Percentiles rank a stretch among this genome's conserved stretches.
Evolutionary conservation across 2,113 vertebrate genomes (phyloP).

Genomic region (Megaceryle maxima): DNA sequence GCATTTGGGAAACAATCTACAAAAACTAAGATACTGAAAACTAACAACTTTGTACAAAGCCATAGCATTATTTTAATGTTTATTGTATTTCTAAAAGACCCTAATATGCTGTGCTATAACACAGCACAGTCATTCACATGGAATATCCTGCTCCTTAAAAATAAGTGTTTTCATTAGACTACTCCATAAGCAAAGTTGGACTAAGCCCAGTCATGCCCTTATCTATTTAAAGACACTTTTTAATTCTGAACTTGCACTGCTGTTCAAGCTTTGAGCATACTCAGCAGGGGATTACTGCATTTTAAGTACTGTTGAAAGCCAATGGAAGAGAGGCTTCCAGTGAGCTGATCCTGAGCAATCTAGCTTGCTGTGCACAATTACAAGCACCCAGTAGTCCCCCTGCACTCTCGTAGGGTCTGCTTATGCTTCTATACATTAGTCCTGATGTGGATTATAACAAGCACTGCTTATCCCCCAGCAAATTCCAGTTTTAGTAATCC

Average conservation of each 20-base stretch:
- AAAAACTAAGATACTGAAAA: neutral
- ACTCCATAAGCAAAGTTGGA: conserved; percentile 35
- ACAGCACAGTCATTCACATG: neutral
- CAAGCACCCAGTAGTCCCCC: neutral
- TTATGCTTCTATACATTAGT: conserved; percentile 7
- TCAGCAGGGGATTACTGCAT: conserved; percentile 55
- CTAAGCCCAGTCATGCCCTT: conserved; percentile 57
- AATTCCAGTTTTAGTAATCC: neutral
- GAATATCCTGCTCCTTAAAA: neutral
- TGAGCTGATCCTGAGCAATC: conserved; percentile 49
- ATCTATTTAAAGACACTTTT: conserved; percentile 69
- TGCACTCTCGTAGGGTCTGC: neutral
- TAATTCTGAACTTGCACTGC: conserved; percentile 58
- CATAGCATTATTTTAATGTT: neutral
- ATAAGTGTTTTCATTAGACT: neutral
- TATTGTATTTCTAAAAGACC: neutral
- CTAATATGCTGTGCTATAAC: neutral
- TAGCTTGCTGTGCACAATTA: neutral
- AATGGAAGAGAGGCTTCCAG: conserved; percentile 53
- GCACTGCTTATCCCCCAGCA: neutral
- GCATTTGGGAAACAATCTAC: neutral
- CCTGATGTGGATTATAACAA: neutral
- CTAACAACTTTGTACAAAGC: neutral
- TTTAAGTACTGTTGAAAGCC: conserved; percentile 54
- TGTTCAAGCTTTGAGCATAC: conserved; percentile 31